phyloP scores from a whole-genome alignment of 2,113 vertebrate genomes.

The Ceuthmochares aereus region DNA sequence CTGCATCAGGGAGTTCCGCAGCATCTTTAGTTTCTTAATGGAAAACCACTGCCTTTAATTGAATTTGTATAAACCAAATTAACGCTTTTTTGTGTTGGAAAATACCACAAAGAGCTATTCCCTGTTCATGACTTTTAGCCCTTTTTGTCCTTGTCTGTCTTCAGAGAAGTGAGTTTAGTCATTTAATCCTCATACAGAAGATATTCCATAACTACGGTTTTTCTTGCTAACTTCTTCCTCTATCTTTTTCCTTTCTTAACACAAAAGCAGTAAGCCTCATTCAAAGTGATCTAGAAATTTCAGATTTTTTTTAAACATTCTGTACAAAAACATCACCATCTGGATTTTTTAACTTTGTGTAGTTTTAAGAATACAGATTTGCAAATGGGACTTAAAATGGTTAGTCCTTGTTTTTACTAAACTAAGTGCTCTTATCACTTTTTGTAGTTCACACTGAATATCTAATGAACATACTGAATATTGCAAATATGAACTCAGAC shows the following conservation, averaged over 20 bases:
- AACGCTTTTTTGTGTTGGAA: background rate
- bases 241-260: background rate
- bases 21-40: fast-evolving
- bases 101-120: background rate
- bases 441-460: background rate
- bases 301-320: background rate
- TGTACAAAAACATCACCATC: fast-evolving
- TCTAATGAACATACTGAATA: constrained; percentile 3
- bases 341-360: background rate
- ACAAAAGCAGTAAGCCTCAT: background rate
- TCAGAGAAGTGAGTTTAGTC: background rate
- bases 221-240: background rate
- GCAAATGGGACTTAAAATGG: background rate
- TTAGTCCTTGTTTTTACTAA: background rate
- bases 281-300: background rate
- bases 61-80: background rate
- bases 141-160: background rate
- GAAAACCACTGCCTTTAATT: background rate
- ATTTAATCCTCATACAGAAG: background rate
- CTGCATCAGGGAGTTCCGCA: background rate
- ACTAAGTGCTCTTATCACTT: background rate
- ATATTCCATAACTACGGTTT: background rate
- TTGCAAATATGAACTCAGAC: background rate
- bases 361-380: background rate
- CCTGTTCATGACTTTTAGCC: background rate